Base-by-base conservation (phyloP, 1,140 invertebrate species). In the Lordiphosa mommai region DNA sequence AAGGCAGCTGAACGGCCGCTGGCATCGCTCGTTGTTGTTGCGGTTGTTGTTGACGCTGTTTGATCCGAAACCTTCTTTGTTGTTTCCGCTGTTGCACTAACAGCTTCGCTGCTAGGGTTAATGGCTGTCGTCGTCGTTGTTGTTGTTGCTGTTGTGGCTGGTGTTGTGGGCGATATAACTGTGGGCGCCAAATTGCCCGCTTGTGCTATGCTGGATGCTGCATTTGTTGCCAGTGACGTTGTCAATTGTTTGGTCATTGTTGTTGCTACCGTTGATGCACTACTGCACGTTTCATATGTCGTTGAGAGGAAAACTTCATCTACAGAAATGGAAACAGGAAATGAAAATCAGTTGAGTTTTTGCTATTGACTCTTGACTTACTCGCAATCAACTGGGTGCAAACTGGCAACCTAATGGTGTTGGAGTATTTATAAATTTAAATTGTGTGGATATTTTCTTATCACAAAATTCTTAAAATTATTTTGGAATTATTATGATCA, bases 1-100 rank as follows among this genome's bases (percentile, higher is more conserved):
- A 98, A 91, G 73, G 96, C 96, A 69, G 97, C 92, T 34, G 91
- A 91, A 58, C 91, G 90, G 51, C 88, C 88, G 50, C 70, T 88
- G 52, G 88, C 68, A 72, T 89, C 86, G 58, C 71, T 86, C 3
- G 65, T 58, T 58, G 64, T 51, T 6, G 43, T 30, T 33, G 50
- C 29, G 14, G 58, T 27, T 36, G 66, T 10, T 32, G 58, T 20
- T 33, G 58, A 23, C 57, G 69, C 38, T 52, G 70, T 10, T 30
- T 74, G 49, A 7, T 20, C 23, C 43, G 33, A 33, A 33, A 27
- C 23, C 7, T 32, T 53, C 58, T 59, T 76, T 71, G 61, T 61
- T 48, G 69, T 52, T 29, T 51, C 49, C 23, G 33, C 29, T 20
- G 37, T 32, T 43, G 48, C 8, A 33, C 61, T 44, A 48, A 37